Evolutionary conservation across 1,140 invertebrate species (phyloP).

Genomic region (Drosophila ercepeae): DNA sequence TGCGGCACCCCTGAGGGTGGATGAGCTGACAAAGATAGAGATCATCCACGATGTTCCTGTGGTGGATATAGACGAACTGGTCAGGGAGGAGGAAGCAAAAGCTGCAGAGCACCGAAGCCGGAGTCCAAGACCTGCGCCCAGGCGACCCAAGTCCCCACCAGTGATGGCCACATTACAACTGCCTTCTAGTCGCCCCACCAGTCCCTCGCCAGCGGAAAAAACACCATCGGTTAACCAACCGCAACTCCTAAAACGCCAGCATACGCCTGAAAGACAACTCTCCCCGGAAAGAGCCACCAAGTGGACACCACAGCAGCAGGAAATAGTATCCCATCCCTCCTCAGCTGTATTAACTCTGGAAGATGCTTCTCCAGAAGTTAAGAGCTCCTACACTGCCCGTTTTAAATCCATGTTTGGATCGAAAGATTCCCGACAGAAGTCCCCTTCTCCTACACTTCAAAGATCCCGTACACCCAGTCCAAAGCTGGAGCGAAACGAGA

Average conservation of each 20-base stretch:
- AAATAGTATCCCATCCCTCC: neutral
- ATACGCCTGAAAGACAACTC: conserved; percentile 61
- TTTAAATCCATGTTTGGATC: conserved; percentile 73
- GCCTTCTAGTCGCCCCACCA: conserved; percentile 51
- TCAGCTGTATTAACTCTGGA: conserved; percentile 29
- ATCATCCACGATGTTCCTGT: conserved; percentile 58
- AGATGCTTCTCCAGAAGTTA: conserved; percentile 57
- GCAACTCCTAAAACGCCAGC: conserved; percentile 67
- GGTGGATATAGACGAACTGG: conserved; percentile 66
- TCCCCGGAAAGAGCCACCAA: conserved; percentile 58
- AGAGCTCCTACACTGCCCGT: conserved; percentile 65
- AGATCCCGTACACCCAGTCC: conserved; percentile 50
- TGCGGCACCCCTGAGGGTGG: conserved; percentile 49
- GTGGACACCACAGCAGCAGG: conserved; percentile 22
- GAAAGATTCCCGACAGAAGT: conserved; percentile 52
- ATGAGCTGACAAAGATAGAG: conserved; percentile 67
- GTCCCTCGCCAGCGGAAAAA: conserved; percentile 23
- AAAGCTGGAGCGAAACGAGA: conserved; percentile 47
- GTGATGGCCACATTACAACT: conserved; percentile 55
- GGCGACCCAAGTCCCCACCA: conserved; percentile 62
- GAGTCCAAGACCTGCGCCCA: conserved; percentile 60
- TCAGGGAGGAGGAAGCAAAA: conserved; percentile 58
- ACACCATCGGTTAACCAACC: neutral
- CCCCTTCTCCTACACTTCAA: conserved; percentile 52
- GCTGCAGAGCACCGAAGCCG: conserved; percentile 68